phyloP scores from a whole-genome alignment of 2,113 vertebrate species.

The Glaucomys volans region DNA sequence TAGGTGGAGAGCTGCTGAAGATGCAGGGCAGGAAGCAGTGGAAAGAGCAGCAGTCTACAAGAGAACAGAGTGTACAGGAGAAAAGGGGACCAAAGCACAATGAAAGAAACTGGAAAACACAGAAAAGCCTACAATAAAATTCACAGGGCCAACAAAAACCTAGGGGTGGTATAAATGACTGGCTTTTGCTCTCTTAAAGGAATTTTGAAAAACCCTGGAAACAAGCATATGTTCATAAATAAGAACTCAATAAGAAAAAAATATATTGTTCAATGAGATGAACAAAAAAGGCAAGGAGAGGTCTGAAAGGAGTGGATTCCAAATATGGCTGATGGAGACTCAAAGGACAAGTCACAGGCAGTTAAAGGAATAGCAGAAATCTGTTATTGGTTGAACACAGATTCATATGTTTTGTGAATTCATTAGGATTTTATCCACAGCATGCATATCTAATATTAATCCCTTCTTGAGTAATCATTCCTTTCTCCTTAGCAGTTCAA shows the following conservation, averaged over 20 bases:
- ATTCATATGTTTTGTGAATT: neutral
- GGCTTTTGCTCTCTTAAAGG: neutral
- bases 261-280: neutral
- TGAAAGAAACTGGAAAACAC: neutral
- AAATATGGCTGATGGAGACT: neutral
- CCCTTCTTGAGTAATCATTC: neutral
- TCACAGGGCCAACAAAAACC: neutral
- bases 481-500: neutral
- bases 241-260: neutral
- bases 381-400: neutral
- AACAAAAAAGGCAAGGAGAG: neutral
- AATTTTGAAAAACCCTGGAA: neutral
- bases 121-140: neutral
- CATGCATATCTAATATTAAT: slow-evolving; percentile 1
- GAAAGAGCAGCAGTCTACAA: neutral
- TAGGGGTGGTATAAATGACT: neutral
- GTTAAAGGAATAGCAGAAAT: neutral
- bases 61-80: neutral
- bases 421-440: neutral
- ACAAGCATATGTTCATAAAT: neutral
- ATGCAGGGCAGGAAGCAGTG: neutral
- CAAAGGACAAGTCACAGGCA: neutral
- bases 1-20: neutral
- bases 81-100: neutral
- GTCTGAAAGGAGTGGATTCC: neutral